phyloP scores from a whole-genome alignment of 2,888 invertebrate genomes.

The Dolichomitus sp. region DNA sequence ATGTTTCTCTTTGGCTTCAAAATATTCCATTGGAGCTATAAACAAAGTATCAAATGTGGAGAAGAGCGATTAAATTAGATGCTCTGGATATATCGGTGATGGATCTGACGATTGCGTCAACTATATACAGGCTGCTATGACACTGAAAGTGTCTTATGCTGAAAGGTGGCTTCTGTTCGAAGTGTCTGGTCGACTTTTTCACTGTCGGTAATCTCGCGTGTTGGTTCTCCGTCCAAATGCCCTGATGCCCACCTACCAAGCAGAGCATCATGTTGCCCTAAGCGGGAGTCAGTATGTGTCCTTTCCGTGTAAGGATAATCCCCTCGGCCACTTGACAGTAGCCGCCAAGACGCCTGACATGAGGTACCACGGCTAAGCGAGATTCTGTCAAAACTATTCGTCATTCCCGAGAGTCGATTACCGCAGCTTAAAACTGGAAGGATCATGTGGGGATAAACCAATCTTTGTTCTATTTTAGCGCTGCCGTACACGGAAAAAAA shows the following conservation, averaged over 20 bases:
- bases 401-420: constrained; percentile 3
- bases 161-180: constrained; percentile 18
- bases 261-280: not conserved
- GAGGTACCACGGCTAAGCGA: not conserved
- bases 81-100: constrained; percentile 16
- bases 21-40: too few relatives aligned
- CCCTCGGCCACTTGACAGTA: constrained; percentile 10
- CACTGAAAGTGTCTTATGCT: not conserved
- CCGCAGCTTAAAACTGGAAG: not conserved
- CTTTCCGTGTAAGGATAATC: constrained; percentile 41
- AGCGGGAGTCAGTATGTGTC: not conserved
- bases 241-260: not conserved
- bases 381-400: constrained; percentile 36
- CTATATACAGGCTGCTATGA: not conserved
- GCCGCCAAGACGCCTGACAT: constrained; percentile 1
- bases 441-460: not conserved
- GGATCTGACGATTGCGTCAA: not conserved
- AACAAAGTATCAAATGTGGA: too few relatives aligned
- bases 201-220: constrained; percentile 14
- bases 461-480: not conserved
- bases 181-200: constrained; percentile 15
- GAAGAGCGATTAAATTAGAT: constrained; percentile 70
- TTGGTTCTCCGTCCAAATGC: not conserved
- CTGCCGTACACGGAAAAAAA: too few relatives aligned
- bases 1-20: too few relatives aligned